Evolutionary conservation across 2,113 vertebrate genomes (phyloP), one percentile per base, ranked within the genome.

Genomic region (Ceyx margarethae): DNA sequence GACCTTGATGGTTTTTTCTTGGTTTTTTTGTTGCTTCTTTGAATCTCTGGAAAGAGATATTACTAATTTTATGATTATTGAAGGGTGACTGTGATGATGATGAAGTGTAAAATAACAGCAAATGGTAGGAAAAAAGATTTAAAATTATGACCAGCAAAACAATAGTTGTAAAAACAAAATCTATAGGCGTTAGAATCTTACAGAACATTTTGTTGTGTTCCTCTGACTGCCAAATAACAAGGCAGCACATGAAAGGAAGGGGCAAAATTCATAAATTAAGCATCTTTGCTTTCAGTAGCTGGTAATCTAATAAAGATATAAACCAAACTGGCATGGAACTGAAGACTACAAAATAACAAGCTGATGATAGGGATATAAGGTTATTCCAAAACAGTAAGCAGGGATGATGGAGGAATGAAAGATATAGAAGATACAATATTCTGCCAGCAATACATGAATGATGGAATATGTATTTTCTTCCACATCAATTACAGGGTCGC

Each of bases 401-500:
- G n/a, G 29, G 46, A 33, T 45, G 35, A 87, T 33, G 12, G 40
- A 66, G 19, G 25, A 81, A 69, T 42, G 43, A 64, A 26, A 6
- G 33, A 43, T 53, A 51, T 5, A 43, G 8, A 79, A 45, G 26
- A 43, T 62, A 66, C 40, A 77, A 21, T 50, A 51, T 35, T 93
- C 65, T 86, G 28, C 57, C 48, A 78, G 58, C 40, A 54, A 29
- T 33, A 45, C 35, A 46, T 8, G 23, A 48, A 7, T 50, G 76
- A 33, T 2, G 18, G 31, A 90, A 73, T 65, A 48, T 0, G 1
- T 33, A 4, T 48, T 57, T 61, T 79, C 51, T 93, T 89, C 56
- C 40, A 13, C 58, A 56, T 91, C 57, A 58, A 77, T 60, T 72
- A 26, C 13, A 99, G 99, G 99, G 99, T 64, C 98, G 99, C 64